Percentiles rank a stretch among this genome's conserved stretches.
phyloP scores from a whole-genome alignment of 2,113 vertebrate species.

The Stigmatopora argus region DNA sequence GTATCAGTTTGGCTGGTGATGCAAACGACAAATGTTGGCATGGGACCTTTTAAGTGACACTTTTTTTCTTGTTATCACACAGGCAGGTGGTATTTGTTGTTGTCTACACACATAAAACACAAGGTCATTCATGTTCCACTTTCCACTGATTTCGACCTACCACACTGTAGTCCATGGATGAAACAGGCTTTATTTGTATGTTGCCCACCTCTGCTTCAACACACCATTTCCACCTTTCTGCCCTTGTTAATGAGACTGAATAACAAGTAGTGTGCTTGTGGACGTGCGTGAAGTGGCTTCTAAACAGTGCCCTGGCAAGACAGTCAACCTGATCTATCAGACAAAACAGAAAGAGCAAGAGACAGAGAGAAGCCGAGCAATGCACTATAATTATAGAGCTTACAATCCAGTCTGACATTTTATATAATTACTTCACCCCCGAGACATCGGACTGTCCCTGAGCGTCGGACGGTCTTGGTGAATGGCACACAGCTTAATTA shows the following conservation, averaged over 20 bases:
- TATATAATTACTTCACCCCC: slow-evolving; percentile 44
- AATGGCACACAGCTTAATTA: slow-evolving; percentile 45
- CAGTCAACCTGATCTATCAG: slow-evolving; percentile 34
- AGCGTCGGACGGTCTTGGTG: neutral
- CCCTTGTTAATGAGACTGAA: slow-evolving; percentile 55
- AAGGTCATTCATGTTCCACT: slow-evolving; percentile 44
- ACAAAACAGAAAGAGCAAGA: slow-evolving; percentile 19
- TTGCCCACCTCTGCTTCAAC: slow-evolving; percentile 18
- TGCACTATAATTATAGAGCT: slow-evolving; percentile 48
- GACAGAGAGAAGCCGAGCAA: slow-evolving; percentile 19
- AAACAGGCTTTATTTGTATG: slow-evolving; percentile 16
- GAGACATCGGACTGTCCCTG: slow-evolving; percentile 43
- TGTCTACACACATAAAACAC: slow-evolving; percentile 17
- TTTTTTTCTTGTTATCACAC: slow-evolving; percentile 2
- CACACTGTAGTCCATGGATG: slow-evolving; percentile 33
- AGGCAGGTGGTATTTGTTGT: slow-evolving; percentile 13
- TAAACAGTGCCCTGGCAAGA: slow-evolving; percentile 43
- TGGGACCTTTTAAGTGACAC: neutral
- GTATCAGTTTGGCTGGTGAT: no score
- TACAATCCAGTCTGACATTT: slow-evolving; percentile 51
- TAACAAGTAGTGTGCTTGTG: slow-evolving; percentile 34
- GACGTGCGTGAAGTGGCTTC: slow-evolving; percentile 37
- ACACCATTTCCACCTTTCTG: slow-evolving; percentile 28
- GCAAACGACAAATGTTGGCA: no score
- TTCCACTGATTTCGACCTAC: slow-evolving; percentile 27